phyloP scores from a whole-genome alignment of 2,113 vertebrate genomes.

The Haliaeetus leucogaster region DNA sequence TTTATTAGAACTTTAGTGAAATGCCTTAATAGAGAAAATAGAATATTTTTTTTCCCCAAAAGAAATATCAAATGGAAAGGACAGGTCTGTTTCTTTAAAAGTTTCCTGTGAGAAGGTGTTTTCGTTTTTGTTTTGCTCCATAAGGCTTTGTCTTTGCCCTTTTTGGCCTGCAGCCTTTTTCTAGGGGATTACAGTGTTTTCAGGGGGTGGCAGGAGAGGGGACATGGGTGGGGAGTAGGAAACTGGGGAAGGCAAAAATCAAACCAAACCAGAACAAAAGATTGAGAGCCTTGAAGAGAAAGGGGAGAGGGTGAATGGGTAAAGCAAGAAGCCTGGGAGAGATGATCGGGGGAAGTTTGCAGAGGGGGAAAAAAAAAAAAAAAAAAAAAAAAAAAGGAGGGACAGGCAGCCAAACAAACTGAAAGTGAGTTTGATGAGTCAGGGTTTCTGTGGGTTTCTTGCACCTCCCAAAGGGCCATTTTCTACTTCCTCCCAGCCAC shows the following conservation, averaged over 20 bases:
- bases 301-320: background rate
- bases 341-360: background rate
- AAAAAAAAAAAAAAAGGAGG: background rate
- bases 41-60: background rate
- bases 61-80: background rate
- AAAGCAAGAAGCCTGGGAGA: background rate
- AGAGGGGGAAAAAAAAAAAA: background rate
- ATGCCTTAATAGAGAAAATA: background rate
- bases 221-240: background rate
- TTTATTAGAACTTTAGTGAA: background rate
- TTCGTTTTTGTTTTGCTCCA: background rate
- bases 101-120: background rate
- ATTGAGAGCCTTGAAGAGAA: background rate
- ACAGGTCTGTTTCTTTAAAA: background rate
- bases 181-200: background rate
- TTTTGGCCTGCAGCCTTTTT: background rate
- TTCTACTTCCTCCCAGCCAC: conserved; percentile 2
- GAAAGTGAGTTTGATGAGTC: conserved; percentile 32
- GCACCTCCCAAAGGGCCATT: background rate
- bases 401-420: background rate
- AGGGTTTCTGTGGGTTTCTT: conserved; percentile 45
- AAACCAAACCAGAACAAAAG: no score
- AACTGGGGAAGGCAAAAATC: background rate
- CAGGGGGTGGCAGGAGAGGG: background rate
- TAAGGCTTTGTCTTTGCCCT: background rate